These are phyloP conservation scores for Xylophagus ater DNA, from an alignment of 2,888 invertebrate genomes.

Conservation along the genomic window DNA sequence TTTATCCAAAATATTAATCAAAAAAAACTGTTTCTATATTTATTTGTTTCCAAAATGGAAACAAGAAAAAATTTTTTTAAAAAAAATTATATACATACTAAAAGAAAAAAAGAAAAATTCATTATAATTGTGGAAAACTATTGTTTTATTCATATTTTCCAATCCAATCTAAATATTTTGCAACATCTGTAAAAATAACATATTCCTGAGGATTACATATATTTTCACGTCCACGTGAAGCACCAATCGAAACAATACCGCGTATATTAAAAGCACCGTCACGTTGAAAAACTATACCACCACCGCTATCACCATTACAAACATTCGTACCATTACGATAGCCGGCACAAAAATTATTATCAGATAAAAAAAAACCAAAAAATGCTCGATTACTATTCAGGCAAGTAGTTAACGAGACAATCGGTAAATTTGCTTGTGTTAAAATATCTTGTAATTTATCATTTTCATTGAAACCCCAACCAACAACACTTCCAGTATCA, in stretches of 20 bases:
- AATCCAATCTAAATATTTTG: conserved; percentile 31
- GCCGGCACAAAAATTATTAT: conserved; percentile 18
- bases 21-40: too few species aligned
- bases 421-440: conserved; percentile 27
- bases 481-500: conserved; percentile 25
- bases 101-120: too few species aligned
- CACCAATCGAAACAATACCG: conserved; percentile 19
- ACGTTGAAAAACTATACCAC: conserved; percentile 36
- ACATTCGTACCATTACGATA: conserved; percentile 33
- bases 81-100: too few species aligned
- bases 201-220: conserved; percentile 41
- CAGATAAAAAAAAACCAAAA: conserved; percentile 13
- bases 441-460: conserved; percentile 26
- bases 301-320: conserved; percentile 45
- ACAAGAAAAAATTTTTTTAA: too few species aligned
- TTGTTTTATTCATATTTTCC: background rate
- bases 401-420: conserved; percentile 29
- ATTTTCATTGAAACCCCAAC: conserved; percentile 36
- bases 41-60: too few species aligned
- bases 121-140: too few species aligned
- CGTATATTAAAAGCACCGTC: conserved; percentile 13
- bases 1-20: too few species aligned
- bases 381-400: conserved; percentile 19
- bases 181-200: conserved; percentile 41
- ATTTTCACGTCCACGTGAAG: conserved; percentile 20